Evolutionary conservation across 2,113 vertebrate genomes (phyloP), one percentile per base, ranked within the genome.

Genomic region (Colius striatus): DNA sequence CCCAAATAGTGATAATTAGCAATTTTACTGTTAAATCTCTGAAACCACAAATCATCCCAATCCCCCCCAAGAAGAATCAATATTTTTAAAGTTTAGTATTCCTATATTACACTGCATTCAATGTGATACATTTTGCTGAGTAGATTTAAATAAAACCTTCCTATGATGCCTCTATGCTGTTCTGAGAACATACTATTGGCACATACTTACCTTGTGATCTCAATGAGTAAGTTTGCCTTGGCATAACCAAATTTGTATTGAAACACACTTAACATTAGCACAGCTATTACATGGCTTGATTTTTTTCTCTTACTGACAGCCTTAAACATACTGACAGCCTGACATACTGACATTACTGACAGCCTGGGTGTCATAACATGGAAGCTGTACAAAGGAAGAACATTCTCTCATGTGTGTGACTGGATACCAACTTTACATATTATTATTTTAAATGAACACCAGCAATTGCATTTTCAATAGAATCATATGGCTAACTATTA

Each of bases 51-150:
- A n/a, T 4, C 38, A 41, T 8, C 22, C 47, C 30, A 3, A 50
- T 18, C 32, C 51, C 62, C 36, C 45, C 51, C 38, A 22, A n/a
- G 29, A 58, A 61, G 4, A 36, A 50, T 0, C 7, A 9, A 47
- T 29, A 45, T 22, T 67, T 79, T 36, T 10, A 0, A 7, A 45
- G 30, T 4, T 41, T 12, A 21, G 10, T 6, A 36, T 17, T 67
- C 10, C 32, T 11, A 29, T 58, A 8, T 12, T 11, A 4, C 67
- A 22, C 2, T 0, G 6, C 26, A n/a, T 4, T 12, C n/a, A 36
- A 29, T 41, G 29, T 5, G 13, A 6, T 22, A 10, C 13, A 41
- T 54, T 21, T 1, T 17, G 41, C n/a, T 45, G 34, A 16, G 25
- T n/a, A 32, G 11, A 16, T 51, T 6, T 1, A 15, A n/a, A 21